Evolutionary conservation across 2,113 vertebrate genomes (phyloP), one percentile per base, ranked within the genome.

Genomic region (Odontophorus gujanensis): DNA sequence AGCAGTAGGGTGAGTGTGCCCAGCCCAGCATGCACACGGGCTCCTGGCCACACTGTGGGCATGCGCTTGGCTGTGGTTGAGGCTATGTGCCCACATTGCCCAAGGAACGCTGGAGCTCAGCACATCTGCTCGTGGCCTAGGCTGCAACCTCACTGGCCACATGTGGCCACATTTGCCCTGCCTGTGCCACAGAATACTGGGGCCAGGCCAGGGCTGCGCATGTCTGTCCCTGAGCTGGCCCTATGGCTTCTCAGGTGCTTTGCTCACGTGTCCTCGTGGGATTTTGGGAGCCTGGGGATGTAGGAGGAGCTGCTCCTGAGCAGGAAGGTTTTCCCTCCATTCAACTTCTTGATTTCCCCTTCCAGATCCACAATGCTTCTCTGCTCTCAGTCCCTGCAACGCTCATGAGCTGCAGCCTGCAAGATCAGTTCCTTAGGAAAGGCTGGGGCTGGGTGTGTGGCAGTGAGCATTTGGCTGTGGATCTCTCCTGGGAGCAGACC

Each of bases 341-440:
- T 42, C 36, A 28, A 12, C 30, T 82, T 45, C 1, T 4, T 28
- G 21, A 28, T 84, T 86, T 63, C 32, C 42, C 34, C 5, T 67
- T 94, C 21, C 42, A 0, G 0, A 32, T 66, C 73, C 42, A 7
- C 0, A 1, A 6, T 1, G 0, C 13, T 5, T 7, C 42, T 45
- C 55, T 55, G 13, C 15, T 7, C 32, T 20, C 20, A 13, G 7
- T 22, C 30, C 50, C 61, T 16, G 7, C 53, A 45, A 4, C 22
- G 30, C 0, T 1, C 0, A 0, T 11, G 53, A 55, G 38, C 53
- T 47, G 63, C 61, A 26, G 74, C 81, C 57, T 32, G 13, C 32
- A 63, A 34, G 67, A 55, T 80, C 5, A 7, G 66, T 4, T 42
- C 6, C 30, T 22, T 47, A 40, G 42, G 48, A 92, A 73, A 68